Evolutionary conservation across 2,797 vertebrate genomes (phyloP), one percentile per base, ranked within the genome.

Genomic region (Cyprinella venusta): DNA sequence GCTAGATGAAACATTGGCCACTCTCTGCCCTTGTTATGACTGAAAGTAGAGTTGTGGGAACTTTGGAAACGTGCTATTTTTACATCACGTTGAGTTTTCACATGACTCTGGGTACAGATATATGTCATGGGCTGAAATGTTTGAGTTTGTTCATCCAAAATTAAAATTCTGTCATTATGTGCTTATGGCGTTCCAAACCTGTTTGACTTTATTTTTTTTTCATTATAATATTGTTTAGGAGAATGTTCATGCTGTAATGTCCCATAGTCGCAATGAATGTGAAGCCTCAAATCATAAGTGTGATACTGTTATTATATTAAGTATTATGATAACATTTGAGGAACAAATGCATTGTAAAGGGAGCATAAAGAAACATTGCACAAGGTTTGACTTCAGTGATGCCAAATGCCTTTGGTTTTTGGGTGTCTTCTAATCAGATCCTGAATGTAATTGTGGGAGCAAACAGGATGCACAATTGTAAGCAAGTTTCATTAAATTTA

Each of bases 1-100:
- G 81, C 77, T 33, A 9, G 85, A 91, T 89, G 8, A 87, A 83
- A 83, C 80, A 68, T 30, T 65, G 68, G 54, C 68, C 67, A 81
- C 81, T 86, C 33, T 59, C 61, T 59, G 78, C 48, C 76, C 67
- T 45, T 84, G 77, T 84, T 82, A 82, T 84, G 79, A 67, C 50
- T 84, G 81, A 82, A 84, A 86, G 56, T 69, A 21, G 40, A 84
- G 61, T 79, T 80, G 79, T 83, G 74, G 65, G 52, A 77, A 76
- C 40, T 69, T 61, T 84, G 63, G 30, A 83, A 69, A 84, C 30
- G 18, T 76, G 71, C 87, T 86, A 86, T 71, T 87, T 87, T 80
- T 84, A 79, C 52, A 84, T 56, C 21, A 52, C 54, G 16, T 75
- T 52, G 33, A 52, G 76, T 78, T 82, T 72, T 79, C 78, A 61